These are phyloP conservation scores for Metaphire vulgaris DNA, from an alignment of 1,140 invertebrate species.

Conservation along the genomic window DNA sequence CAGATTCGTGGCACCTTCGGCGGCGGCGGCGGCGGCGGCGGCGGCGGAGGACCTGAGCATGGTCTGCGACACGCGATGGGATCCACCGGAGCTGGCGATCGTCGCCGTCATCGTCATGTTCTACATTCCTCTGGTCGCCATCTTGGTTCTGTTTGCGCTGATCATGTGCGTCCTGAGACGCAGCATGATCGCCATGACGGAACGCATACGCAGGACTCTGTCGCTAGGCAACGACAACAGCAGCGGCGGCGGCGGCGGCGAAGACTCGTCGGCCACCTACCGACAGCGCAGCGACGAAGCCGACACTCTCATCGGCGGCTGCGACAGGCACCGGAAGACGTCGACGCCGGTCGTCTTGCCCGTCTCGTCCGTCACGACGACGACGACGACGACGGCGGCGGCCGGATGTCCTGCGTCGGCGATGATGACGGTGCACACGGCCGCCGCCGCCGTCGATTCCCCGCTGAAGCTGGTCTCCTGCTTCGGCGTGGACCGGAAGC, in stretches of 20 bases:
- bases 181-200: not conserved
- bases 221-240: conserved; percentile 2
- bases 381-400: not conserved
- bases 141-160: conserved; percentile 6
- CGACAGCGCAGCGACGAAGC: too few species aligned
- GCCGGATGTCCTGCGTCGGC: not conserved
- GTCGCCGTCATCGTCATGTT: not conserved
- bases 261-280: not conserved
- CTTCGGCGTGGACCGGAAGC: not conserved
- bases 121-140: conserved; percentile 7
- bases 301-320: too few species aligned
- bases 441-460: too few species aligned
- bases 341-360: too few species aligned
- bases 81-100: not conserved
- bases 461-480: not conserved
- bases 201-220: not conserved
- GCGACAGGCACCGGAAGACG: too few species aligned
- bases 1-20: too few species aligned
- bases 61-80: not conserved
- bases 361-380: not conserved
- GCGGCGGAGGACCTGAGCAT: not conserved
- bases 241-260: too few species aligned
- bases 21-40: too few species aligned
- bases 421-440: not conserved
- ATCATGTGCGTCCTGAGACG: conserved; percentile 12